These are phyloP conservation scores for Chaetodon auriga DNA, from an alignment of 2,113 vertebrate genomes.

Conservation along the genomic window DNA sequence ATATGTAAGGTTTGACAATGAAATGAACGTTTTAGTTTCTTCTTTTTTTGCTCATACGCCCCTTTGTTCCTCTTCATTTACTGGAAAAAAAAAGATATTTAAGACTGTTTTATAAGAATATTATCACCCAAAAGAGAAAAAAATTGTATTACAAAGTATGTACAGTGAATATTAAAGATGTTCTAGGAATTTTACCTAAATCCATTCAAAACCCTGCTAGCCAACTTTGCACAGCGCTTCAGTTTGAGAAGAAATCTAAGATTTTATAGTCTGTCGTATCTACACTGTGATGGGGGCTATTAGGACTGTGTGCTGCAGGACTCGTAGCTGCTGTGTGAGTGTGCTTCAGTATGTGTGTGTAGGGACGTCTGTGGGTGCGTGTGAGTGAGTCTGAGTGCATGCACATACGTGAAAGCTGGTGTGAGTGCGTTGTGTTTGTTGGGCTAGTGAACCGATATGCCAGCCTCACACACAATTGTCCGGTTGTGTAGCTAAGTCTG, in stretches of 20 bases:
- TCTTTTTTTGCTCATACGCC: constrained; percentile 48
- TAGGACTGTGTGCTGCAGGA: constrained; percentile 66
- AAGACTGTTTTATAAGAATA: constrained; percentile 73
- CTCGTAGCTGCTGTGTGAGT: constrained; percentile 55
- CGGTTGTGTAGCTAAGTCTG: constrained; percentile 60
- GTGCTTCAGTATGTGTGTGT: constrained; percentile 1
- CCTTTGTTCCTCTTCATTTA: constrained; percentile 59
- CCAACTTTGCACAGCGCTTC: constrained; percentile 79
- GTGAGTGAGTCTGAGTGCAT: constrained; percentile 38
- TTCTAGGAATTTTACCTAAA: constrained; percentile 68
- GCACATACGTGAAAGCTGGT: constrained; percentile 44
- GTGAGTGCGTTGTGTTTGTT: constrained; percentile 57
- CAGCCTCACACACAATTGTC: constrained; percentile 61
- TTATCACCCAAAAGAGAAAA: constrained; percentile 52
- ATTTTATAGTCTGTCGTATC: constrained; percentile 78
- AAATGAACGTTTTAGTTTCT: constrained; percentile 50
- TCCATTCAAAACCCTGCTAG: constrained; percentile 67
- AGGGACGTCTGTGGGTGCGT: background rate
- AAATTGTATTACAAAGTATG: constrained; percentile 71
- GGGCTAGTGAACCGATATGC: constrained; percentile 59
- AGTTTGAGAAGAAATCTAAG: constrained; percentile 63
- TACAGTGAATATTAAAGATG: constrained; percentile 74
- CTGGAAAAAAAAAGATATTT: constrained; percentile 60
- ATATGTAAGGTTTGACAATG: constrained; percentile 62
- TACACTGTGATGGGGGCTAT: constrained; percentile 78